Base-by-base conservation (phyloP, 2,797 vertebrate species). In the Anguilla anguilla region DNA sequence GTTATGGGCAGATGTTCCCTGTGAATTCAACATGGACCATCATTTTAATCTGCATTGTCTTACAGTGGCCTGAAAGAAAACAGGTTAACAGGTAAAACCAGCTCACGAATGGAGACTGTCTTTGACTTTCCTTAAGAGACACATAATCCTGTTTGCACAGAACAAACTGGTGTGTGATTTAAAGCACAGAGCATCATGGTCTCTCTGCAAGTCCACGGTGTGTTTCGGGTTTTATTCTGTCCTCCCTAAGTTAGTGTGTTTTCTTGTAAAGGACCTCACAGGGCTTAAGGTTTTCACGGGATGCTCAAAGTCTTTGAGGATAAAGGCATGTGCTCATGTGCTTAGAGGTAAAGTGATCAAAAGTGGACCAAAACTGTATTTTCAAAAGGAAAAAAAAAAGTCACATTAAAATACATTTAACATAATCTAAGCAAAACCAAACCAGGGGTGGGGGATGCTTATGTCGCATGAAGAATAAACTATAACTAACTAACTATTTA, bases 381-480 rank as follows among this genome's bases (percentile, higher is more conserved):
- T 17, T 81, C 81, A 67, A 43, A 46, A 82, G 72, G 28, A 51
- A 87, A 85, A 89, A 89, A 86, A 85, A 64, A 82, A 53, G 13
- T 15, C 28, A 72, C 77, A 79, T 51, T 61, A 84, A 69, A 31
- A 55, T 53, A 83, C 86, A 57, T 55, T 64, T 35, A 77, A 7
- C 49, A 10, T 19, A 81, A 86, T 15, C 13, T 17, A 46, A 84
- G 53, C 28, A 59, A 87, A 46, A 53, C 15, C 72, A 51, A 67
- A 35, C 9, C n/a, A 28, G 59, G 53, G 3, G n/a, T 55, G 22
- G 17, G 35, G 55, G 13, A 19, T 35, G 35, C 35, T 35, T 35
- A 35, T 35, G 35, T 35, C 35, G 35, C 35, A 35, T 35, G 35
- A 35, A 35, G 35, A 35, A 35, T 35, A 35, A 35, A 35, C 35